phyloP scores from a whole-genome alignment of 2,113 vertebrate species.

The Platycercus adscitus region DNA sequence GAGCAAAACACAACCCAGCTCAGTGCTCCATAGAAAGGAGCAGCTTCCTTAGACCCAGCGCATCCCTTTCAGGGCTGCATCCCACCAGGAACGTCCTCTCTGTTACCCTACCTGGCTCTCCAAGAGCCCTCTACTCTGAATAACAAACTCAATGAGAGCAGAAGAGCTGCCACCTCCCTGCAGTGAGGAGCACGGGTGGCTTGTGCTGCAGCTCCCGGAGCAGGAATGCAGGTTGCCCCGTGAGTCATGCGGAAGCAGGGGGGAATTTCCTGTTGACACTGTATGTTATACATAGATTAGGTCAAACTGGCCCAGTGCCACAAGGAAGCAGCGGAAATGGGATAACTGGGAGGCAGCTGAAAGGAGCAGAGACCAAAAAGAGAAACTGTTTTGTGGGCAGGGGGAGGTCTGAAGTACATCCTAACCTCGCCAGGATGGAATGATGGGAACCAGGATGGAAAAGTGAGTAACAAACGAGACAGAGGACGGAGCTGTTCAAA shows the following conservation, averaged over 20 bases:
- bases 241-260: constrained; percentile 3
- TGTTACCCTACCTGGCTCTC: background rate
- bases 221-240: background rate
- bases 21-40: background rate
- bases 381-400: background rate
- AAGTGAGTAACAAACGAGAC: background rate
- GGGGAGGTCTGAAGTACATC: background rate
- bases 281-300: constrained; percentile 55
- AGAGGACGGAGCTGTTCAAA: background rate
- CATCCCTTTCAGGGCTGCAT: background rate
- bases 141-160: background rate
- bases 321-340: background rate
- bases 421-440: background rate
- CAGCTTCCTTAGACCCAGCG: background rate
- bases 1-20: background rate
- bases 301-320: background rate
- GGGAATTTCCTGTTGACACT: constrained; percentile 63
- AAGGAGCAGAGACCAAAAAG: background rate
- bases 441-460: background rate
- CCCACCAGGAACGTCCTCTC: background rate
- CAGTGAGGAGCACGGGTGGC: rapidly evolving
- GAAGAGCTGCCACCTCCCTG: background rate
- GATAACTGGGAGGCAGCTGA: background rate
- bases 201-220: background rate
- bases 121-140: background rate